Evolutionary conservation across 2,797 vertebrate species (phyloP), one percentile per base, ranked within the genome.

Genomic region (Eulemur albifrons): DNA sequence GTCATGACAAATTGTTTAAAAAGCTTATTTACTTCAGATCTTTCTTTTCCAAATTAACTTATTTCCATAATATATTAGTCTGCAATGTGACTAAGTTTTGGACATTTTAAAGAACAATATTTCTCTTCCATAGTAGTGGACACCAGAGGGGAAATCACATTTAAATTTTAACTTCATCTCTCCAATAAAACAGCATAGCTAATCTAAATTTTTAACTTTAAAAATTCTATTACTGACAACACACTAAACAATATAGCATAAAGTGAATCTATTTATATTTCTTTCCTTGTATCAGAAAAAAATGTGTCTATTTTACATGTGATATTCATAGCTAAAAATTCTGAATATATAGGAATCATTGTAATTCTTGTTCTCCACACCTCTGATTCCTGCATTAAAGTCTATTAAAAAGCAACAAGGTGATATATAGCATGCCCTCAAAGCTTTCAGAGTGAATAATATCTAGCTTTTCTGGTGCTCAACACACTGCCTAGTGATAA

Each of bases 391-490:
- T 97, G 32, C 65, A 98, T 98, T 97, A 96, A 98, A 98, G 96
- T 94, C 96, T 98, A 86, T 98, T 98, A 98, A 97, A 98, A 98
- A 96, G 90, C 52, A 98, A 70, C 81, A 88, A 87, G 45, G 81
- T 98, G 97, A 98, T 98, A 59, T 97, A 98, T 98, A 95, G 97
- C 86, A 85, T 95, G 96, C 82, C 96, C 91, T 73, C 92, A 70
- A 86, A 96, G 96, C 96, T 98, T 98, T 98, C 98, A 98, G 75
- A 95, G 84, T 98, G 98, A 99, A 93, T 98, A 99, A 98, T 98
- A 98, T n/a, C 63, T 91, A 97, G 94, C 93, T 97, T 98, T 98
- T 97, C 95, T 97, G 97, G 83, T 98, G 93, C 83, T 98, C 97
- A 97, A 82, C 70, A 93, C 90, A 93, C 85, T 97, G 96, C 96